Evolutionary conservation across 1,140 invertebrate genomes (phyloP), one percentile per base, ranked within the genome.

Genomic region (Olivierus martensii): DNA sequence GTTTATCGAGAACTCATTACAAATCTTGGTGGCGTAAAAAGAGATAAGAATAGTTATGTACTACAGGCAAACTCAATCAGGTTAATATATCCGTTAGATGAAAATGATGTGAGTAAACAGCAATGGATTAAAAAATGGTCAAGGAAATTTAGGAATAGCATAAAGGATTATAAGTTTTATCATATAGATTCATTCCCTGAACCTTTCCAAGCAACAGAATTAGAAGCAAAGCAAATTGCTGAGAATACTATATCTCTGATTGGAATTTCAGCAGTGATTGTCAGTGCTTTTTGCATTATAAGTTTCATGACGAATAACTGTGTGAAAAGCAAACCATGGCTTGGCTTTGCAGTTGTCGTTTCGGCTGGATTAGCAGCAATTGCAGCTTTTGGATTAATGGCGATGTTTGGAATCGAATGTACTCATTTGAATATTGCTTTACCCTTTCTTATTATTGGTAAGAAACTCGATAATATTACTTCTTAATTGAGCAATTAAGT

Each of bases 361-460:
- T 90, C 86, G 2, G 87, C 90, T 0, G 79, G 80, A 1, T 81
- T 94, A 77, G 89, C 87, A 12, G 92, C 88, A 0, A 68, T 81
- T 0, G 83, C 86, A 2, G 87, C 88, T 0, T 94, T 95, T 62
- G 91, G 92, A 36, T 70, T 88, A 44, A 83, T 89, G 52, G 83
- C 89, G 66, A 91, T 92, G 69, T 73, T 82, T 44, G 88, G 87
- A 7, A 78, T 91, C 35, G 82, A 87, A 55, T 94, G 94, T 67
- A 94, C 94, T 61, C 88, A 87, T n/a, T 87, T 95, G 53, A 92
- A 93, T 69, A 76, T 93, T 48, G 87, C 89, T 0, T 88, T 89
- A 2, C 90, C 90, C 5, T 93, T 94, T 64, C 77, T 95, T 41
- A 89, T 93, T 80, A 82, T 94, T 56, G 89, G 90, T 94, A 76